Evolutionary conservation across 2,113 vertebrate species (phyloP).

Genomic region (Hypanus sabinus): DNA sequence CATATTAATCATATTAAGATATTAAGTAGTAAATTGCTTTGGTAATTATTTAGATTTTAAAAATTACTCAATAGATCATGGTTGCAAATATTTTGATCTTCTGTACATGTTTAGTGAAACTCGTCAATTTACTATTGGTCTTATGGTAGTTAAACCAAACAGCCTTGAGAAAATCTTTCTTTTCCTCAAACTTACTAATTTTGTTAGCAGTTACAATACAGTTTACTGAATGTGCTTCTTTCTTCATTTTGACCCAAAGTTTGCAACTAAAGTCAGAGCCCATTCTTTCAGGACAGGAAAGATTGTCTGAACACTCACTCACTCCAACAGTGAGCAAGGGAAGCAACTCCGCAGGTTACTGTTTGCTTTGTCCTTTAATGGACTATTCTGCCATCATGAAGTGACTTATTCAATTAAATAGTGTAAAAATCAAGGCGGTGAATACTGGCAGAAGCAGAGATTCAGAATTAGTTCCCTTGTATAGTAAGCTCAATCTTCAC

Average conservation of each 20-base stretch:
- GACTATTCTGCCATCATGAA: not conserved
- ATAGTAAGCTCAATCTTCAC: not conserved
- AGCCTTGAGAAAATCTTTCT: not conserved
- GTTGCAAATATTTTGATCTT: not conserved
- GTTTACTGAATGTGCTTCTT: not conserved
- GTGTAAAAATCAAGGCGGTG: not conserved
- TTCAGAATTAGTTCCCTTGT: not conserved
- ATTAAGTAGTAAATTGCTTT: not conserved
- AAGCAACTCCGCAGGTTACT: not conserved
- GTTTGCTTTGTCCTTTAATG: not conserved
- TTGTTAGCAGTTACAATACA: not conserved
- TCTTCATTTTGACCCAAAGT: not conserved
- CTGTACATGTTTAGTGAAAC: not conserved
- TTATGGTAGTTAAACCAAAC: not conserved
- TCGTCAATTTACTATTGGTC: not conserved
- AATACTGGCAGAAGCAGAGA: not conserved
- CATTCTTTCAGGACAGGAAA: not conserved
- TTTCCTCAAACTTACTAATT: not conserved
- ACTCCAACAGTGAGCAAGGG: not conserved
- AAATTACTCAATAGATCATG: conserved; percentile 4
- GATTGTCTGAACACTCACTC: not conserved
- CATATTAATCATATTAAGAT: not conserved
- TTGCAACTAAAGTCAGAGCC: not conserved
- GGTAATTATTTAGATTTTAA: not conserved
- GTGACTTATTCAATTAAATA: not conserved